A percentile compares a stretch with the other conserved stretches of the same genome.
These are phyloP conservation scores for Lamprotornis superbus DNA, from an alignment of 2,113 vertebrate species.

Conservation along the genomic window DNA sequence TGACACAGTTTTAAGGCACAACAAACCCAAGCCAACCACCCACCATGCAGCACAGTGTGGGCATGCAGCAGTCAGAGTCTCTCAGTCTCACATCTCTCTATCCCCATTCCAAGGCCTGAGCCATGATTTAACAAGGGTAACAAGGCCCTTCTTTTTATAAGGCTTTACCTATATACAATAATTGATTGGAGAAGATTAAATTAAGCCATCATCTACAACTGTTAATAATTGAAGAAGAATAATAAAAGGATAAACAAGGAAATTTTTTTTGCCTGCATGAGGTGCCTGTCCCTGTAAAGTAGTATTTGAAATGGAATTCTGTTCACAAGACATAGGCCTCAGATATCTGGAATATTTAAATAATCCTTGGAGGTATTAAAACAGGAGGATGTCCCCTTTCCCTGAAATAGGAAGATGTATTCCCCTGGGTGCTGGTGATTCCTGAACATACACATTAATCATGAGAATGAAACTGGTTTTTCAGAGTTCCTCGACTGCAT, in stretches of 20 bases:
- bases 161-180: not conserved
- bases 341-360: not conserved
- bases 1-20: not conserved
- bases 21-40: no score
- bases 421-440: not conserved
- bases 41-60: rapidly evolving
- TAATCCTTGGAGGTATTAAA: not conserved
- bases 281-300: not conserved
- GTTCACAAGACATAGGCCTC: not conserved
- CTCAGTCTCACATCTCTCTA: not conserved
- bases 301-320: not conserved
- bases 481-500: not conserved
- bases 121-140: not conserved
- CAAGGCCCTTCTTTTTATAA: not conserved
- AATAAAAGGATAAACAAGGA: not conserved
- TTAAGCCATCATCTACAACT: not conserved
- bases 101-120: not conserved
- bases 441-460: not conserved
- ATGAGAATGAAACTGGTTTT: not conserved
- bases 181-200: not conserved
- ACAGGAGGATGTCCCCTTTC: not conserved
- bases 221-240: not conserved
- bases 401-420: not conserved
- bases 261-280: not conserved
- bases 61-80: no score